Conservation (phyloP, 53 echinoderm and acorn worm genomes). For the Apostichopus leukothele region DNA sequence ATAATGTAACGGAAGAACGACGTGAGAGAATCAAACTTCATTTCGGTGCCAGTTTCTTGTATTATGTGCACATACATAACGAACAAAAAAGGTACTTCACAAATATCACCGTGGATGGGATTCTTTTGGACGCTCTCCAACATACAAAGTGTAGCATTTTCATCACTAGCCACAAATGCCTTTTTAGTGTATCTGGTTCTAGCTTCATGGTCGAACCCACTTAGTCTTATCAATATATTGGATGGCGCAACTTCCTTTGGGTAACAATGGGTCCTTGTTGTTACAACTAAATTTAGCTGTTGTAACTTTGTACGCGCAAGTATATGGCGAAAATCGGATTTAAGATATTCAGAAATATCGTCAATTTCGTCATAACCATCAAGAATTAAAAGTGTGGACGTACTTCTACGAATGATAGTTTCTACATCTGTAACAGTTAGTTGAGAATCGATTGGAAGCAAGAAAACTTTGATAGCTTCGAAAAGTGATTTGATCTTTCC, state of each 20-base stretch:
- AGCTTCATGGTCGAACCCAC: neutral
- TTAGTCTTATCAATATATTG: neutral
- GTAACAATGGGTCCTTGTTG: neutral
- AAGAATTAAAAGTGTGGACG: too few relatives aligned
- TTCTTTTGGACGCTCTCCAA: neutral
- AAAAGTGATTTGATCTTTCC: too few relatives aligned
- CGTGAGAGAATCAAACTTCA: neutral
- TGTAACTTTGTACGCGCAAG: neutral
- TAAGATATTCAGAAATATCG: neutral
- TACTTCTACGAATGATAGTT: too few relatives aligned
- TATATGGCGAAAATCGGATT: neutral
- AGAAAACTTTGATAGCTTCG: too few relatives aligned
- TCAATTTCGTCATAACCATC: conserved; percentile 1
- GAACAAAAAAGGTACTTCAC: conserved; percentile 6
- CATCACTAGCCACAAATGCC: neutral
- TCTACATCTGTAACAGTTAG: too few relatives aligned
- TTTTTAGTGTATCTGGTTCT: neutral
- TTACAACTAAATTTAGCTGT: neutral
- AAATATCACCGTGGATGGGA: conserved; percentile 8
- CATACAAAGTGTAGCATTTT: neutral
- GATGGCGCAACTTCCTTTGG: neutral
- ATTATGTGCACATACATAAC: conserved; percentile 16
- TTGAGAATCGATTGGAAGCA: too few relatives aligned
- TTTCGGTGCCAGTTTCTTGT: neutral
- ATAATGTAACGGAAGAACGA: conserved; percentile 2